A percentile compares a stretch with the other conserved stretches of the same genome.
These are phyloP conservation scores for Prochilodus magdalenae DNA, from an alignment of 2,113 vertebrate genomes.

Conservation along the genomic window DNA sequence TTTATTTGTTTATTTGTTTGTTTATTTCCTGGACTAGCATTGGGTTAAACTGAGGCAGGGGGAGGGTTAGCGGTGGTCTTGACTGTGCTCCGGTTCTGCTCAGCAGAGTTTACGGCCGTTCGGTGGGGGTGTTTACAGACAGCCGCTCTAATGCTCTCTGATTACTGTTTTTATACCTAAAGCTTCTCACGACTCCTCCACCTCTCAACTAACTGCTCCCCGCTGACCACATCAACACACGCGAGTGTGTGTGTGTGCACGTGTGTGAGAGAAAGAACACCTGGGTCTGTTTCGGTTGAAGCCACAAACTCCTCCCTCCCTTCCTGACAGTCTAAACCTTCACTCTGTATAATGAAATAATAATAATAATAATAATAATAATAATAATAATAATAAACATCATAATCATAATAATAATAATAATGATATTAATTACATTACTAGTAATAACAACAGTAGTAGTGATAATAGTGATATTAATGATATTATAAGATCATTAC, in stretches of 20 bases:
- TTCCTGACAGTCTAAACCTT: neutral
- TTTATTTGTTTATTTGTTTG: neutral
- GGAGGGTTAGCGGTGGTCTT: no score
- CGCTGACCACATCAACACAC: neutral
- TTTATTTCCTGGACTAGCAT: neutral
- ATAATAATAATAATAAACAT: neutral
- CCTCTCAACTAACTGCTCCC: constrained; percentile 22
- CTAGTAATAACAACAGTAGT: no score
- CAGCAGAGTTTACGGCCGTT: neutral
- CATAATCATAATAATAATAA: no score
- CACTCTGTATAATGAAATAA: neutral
- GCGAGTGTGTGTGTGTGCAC: neutral
- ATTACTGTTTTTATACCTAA: constrained; percentile 38
- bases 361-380: neutral
- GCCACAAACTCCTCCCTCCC: constrained; percentile 9
- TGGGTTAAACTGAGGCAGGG: no score
- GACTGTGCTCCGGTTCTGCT: neutral
- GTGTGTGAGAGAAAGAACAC: constrained; percentile 39
- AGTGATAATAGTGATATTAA: no score
- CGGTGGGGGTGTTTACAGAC: constrained; percentile 17
- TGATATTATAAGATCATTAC: no score
- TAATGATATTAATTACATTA: no score
- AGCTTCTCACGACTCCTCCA: constrained; percentile 12
- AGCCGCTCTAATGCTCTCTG: constrained; percentile 1
- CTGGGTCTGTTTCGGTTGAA: constrained; percentile 36